phyloP scores from a whole-genome alignment of 2,797 vertebrate species.

The Podarcis lilfordi region DNA sequence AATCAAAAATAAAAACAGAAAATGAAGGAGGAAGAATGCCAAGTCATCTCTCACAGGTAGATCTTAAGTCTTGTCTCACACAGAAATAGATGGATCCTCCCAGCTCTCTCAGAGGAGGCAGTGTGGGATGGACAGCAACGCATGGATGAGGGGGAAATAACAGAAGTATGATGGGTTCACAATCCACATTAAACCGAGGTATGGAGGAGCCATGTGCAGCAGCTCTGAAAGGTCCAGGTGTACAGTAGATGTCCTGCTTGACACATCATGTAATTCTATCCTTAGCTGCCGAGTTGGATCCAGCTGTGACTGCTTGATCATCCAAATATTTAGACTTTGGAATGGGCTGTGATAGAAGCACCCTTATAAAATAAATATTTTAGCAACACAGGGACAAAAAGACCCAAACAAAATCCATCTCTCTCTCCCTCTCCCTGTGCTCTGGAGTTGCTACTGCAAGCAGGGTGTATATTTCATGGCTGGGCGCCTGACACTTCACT shows the following conservation, averaged over 20 bases:
- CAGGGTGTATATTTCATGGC: conserved; percentile 30
- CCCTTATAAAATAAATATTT: conserved; percentile 71
- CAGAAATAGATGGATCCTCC: too few species aligned
- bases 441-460: conserved; percentile 34
- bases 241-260: conserved; percentile 30
- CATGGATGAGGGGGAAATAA: background rate
- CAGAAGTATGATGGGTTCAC: too few species aligned
- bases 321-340: conserved; percentile 66
- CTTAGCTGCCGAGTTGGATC: background rate
- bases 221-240: conserved; percentile 13
- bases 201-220: background rate
- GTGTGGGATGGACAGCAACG: too few species aligned
- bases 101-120: too few species aligned
- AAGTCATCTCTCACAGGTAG: too few species aligned
- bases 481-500: conserved; percentile 58
- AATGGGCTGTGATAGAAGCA: conserved; percentile 61
- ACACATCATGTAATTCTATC: background rate
- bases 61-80: too few species aligned
- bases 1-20: too few species aligned
- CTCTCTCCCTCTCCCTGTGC: conserved; percentile 28
- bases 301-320: conserved; percentile 6
- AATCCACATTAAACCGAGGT: background rate
- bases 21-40: too few species aligned
- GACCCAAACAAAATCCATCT: conserved; percentile 63
- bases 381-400: conserved; percentile 67